Evolutionary conservation across 2,113 vertebrate genomes (phyloP).

Genomic region (Gymnarchus niloticus): DNA sequence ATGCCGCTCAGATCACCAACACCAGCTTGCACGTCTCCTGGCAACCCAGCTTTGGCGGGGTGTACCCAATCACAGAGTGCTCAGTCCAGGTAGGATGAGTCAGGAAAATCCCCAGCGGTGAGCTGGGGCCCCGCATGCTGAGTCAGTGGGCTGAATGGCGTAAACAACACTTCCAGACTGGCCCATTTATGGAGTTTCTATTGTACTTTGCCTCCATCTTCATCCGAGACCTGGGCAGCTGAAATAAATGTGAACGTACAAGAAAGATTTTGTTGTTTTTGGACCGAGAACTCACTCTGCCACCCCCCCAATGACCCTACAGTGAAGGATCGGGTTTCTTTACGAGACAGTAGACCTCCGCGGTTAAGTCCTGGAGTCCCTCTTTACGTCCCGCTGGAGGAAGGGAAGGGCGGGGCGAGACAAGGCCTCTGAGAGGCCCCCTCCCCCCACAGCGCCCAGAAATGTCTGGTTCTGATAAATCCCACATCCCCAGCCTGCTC

Average conservation of each 20-base stretch:
- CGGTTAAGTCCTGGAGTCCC: conserved; percentile 38
- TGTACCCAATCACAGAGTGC: conserved; percentile 65
- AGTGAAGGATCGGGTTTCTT: conserved; percentile 53
- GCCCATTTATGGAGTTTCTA: not conserved
- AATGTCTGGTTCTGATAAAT: conserved; percentile 69
- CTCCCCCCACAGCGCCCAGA: conserved; percentile 49
- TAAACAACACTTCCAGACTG: not conserved
- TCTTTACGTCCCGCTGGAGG: conserved; percentile 28
- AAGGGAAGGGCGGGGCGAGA: not conserved
- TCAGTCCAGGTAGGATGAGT: conserved; percentile 70
- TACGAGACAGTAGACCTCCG: conserved; percentile 54
- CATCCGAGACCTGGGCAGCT: too few relatives aligned
- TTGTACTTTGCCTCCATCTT: not conserved
- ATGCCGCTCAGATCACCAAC: conserved; percentile 50
- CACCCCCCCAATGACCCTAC: conserved; percentile 26
- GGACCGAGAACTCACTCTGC: conserved; percentile 37
- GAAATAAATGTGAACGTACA: not conserved
- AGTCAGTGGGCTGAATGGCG: not conserved
- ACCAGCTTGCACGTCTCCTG: conserved; percentile 64
- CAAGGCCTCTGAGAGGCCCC: not conserved
- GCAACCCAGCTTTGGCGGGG: conserved; percentile 70
- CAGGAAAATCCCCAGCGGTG: not conserved
- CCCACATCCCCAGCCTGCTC: conserved; percentile 26
- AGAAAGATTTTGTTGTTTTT: conserved; percentile 28
- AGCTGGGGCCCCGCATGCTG: not conserved